Evolutionary conservation across 2,797 vertebrate species (phyloP), one percentile per base, ranked within the genome.

Genomic region (Pangasius macronema): DNA sequence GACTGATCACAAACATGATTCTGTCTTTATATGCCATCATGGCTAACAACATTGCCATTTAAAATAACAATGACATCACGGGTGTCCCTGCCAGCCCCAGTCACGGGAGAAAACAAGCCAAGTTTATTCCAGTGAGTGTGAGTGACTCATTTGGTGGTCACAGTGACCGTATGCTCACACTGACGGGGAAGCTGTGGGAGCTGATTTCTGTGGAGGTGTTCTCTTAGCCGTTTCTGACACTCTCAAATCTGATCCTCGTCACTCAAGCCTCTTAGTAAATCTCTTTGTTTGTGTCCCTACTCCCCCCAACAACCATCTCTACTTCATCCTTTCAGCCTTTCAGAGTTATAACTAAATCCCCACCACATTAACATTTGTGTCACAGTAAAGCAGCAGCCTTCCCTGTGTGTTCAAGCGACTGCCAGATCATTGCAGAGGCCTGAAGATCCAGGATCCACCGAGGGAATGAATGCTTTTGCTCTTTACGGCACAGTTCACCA

Each of bases 221-320:
- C 91, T 83, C 86, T 91, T 93, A 65, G 80, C 36, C 36, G 55
- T 61, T 81, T 42, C 92, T 93, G 94, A 95, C 93, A 94, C 92
- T 87, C 91, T 92, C 87, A 87, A 79, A 92, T 89, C 92, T 93
- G 91, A 94, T 93, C 92, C 85, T 89, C 49, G 33, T 93, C 92
- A 95, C 94, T 95, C 88, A 87, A 94, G 92, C 90, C 94, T 91
- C 94, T 86, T 89, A 93, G 92, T 94, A 94, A 94, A 93, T 89
- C 80, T 88, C 85, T 55, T 63, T 77, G 53, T 53, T 72, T 55
- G 68, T 46, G 72, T 61, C 53, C 46, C 55, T 46, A n/a, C 39
- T 46, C 39, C 42, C 57, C 73, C 36, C 36, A 46, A 42, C 79
- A n/a, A n/a, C 79, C 70, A 70, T 51, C 46, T n/a, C 79, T 49